Percentiles rank a stretch among this genome's conserved stretches.
Conservation (phyloP, 2,113 vertebrate genomes). For the Platichthys stellatus region DNA sequence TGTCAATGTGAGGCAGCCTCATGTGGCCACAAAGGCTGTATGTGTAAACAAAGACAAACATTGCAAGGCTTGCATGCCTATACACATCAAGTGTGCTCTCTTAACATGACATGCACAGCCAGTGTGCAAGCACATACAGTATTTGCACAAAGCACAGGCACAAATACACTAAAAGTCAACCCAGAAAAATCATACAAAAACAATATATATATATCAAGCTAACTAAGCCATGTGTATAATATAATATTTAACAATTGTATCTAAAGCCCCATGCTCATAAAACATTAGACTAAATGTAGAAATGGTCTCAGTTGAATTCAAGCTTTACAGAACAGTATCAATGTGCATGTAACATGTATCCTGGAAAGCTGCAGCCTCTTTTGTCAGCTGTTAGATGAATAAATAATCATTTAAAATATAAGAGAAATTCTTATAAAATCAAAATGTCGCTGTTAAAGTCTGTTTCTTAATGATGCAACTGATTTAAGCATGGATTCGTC, state of each 20-base stretch:
- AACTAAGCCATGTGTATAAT: no score
- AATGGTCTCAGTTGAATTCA: no score
- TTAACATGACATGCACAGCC: background rate
- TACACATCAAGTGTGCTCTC: background rate
- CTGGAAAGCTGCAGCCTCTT: no score
- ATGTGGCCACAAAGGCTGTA: slow-evolving; percentile 40
- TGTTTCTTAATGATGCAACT: slow-evolving; percentile 4
- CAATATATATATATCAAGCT: no score
- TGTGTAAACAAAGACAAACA: slow-evolving; percentile 50
- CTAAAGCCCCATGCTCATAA: no score
- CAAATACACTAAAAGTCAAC: background rate
- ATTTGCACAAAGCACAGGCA: background rate
- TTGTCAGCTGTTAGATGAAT: slow-evolving; percentile 12
- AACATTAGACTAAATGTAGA: no score
- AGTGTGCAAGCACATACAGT: slow-evolving; percentile 4
- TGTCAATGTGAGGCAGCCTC: slow-evolving; percentile 61
- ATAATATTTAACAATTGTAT: no score
- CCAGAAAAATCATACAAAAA: background rate
- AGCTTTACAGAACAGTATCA: no score
- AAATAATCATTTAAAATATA: slow-evolving; percentile 4
- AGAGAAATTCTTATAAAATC: no score
- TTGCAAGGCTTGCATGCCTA: slow-evolving; percentile 1
- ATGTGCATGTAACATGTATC: no score
- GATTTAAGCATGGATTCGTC: slow-evolving; percentile 18
- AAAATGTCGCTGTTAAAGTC: no score